These are phyloP conservation scores for Paguma larvata DNA, from an alignment of 2,797 vertebrate species.

Conservation along the genomic window DNA sequence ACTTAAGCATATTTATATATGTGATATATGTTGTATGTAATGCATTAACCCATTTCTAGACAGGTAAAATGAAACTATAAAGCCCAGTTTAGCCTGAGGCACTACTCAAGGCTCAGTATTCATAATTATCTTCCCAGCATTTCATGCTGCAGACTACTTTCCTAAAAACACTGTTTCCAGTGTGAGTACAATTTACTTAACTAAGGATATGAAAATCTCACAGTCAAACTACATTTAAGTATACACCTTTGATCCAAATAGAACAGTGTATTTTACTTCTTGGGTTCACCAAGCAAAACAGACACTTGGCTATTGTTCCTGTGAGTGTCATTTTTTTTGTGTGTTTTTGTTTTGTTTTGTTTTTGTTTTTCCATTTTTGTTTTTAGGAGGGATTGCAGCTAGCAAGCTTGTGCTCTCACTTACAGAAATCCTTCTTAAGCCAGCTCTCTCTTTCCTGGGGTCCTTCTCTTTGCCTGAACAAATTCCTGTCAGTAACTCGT, in stretches of 20 bases:
- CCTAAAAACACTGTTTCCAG: background rate
- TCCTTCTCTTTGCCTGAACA: background rate
- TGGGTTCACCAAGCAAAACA: background rate
- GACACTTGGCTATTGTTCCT: background rate
- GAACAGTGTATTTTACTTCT: background rate
- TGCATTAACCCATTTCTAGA: background rate
- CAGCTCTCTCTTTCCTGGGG: background rate
- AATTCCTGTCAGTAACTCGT: constrained; percentile 14
- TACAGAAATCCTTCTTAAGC: background rate
- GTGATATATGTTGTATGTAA: background rate
- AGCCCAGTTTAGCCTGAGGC: background rate
- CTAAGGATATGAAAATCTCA: background rate
- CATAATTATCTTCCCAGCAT: background rate
- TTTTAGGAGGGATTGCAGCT: background rate
- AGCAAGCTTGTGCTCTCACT: background rate
- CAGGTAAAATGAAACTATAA: background rate
- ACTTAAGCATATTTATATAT: background rate
- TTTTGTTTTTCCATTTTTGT: background rate
- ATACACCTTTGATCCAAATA: background rate
- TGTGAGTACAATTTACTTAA: background rate
- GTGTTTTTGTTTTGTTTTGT: background rate
- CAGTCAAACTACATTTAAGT: background rate
- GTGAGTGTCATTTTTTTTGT: background rate
- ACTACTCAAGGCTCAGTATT: background rate
- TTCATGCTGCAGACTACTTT: background rate